A percentile compares a stretch with the other conserved stretches of the same genome.
Conservation (phyloP, 2,888 invertebrate species). For the Spilarctia lutea region DNA sequence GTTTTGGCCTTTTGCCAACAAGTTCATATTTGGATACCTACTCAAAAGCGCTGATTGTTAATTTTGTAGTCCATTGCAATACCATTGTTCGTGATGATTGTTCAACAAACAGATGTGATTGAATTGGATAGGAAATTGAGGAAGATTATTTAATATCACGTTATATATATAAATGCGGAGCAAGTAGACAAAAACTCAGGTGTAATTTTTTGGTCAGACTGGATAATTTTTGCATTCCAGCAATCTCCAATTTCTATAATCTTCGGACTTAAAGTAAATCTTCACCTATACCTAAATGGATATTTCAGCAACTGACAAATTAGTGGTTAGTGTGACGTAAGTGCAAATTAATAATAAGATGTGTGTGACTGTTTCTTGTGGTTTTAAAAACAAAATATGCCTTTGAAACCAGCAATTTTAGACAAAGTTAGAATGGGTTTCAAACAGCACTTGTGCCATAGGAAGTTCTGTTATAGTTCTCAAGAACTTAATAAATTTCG, state of each 20-base stretch:
- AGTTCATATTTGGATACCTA: background rate
- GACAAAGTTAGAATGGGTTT: background rate
- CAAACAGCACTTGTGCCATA: background rate
- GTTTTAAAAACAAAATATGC: background rate
- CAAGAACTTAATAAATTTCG: background rate
- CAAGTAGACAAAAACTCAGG: background rate
- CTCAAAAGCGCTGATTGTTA: background rate
- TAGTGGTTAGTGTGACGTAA: background rate
- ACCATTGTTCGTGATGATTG: background rate
- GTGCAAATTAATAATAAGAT: background rate
- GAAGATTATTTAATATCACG: background rate
- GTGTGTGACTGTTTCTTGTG: slow-evolving; percentile 3
- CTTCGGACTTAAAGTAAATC: background rate
- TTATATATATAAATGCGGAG: background rate
- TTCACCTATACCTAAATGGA: background rate
- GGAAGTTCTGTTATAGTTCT: background rate
- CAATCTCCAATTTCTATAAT: background rate
- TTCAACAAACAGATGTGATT: background rate
- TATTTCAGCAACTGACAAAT: background rate
- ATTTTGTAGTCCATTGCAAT: background rate
- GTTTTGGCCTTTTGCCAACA: background rate
- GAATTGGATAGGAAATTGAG: background rate
- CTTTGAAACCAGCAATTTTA: slow-evolving; percentile 9
- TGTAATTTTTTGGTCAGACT: background rate
- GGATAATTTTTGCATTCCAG: background rate